Base-by-base conservation (phyloP, 1,140 invertebrate species). In the Drosophila mojavensis region DNA sequence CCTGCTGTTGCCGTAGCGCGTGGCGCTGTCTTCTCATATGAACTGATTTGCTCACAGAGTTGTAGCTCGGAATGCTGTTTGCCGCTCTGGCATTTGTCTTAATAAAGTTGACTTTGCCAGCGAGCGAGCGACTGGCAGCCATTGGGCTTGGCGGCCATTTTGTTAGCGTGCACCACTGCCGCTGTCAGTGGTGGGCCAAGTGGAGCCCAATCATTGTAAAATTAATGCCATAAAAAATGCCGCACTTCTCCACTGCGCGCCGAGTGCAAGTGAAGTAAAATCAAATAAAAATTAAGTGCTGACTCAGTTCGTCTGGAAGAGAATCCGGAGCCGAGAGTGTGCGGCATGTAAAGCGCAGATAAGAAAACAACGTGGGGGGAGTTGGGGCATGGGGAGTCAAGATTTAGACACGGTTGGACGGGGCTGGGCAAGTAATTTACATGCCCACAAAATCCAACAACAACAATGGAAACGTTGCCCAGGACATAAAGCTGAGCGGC, bases 281-380 rank as follows among this genome's bases (percentile, higher is more conserved):
- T 86, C 83, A 86, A 88, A 88, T 88, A 88, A 88, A 88, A 88
- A 88, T 88, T 77, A 88, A 88, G 74, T 89, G 84, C 84, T 88
- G 84, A 89, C 69, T 89, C 84, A 88, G 84, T 78, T 73, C 77
- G 80, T 83, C 83, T 84, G 83, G 76, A 75, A 80, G 78, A 80
- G 78, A 75, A 54, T 33, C 33, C 43, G 39, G n/a, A 56, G 43
- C 45, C 3, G 53, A 68, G 48, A 69, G 17, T 61, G 80, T 54
- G 68, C 58, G 77, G 88, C 71, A 91, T 91, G 88, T 88, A 91
- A 84, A 91, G 70, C 71, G 65, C 72, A 84, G 88, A 91, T 91
- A 91, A 91, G 88, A 79, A 81, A 56, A 76, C 69, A 80, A 69
- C 15, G 4, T 45, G 43, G 43, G 43, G 13, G 1, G 28, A 30